These are phyloP conservation scores for Brachypteracias leptosomus DNA, from an alignment of 2,113 vertebrate species.

Conservation along the genomic window DNA sequence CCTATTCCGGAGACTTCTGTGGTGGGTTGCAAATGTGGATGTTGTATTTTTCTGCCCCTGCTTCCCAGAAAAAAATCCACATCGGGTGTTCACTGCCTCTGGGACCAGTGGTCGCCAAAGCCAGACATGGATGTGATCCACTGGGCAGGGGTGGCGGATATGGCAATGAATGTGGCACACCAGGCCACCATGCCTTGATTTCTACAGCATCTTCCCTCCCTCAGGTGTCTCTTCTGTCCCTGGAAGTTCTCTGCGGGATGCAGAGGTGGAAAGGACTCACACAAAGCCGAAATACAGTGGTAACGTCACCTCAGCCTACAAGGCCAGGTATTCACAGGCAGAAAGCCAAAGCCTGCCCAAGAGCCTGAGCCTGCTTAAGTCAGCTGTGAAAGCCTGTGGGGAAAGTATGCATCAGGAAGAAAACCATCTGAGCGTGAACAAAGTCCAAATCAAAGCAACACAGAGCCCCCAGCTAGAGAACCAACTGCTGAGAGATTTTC, in stretches of 20 bases:
- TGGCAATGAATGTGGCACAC: accelerated
- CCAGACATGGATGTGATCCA: not conserved
- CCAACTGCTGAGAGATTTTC: not conserved
- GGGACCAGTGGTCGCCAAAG: not conserved
- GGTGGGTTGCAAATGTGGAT: not conserved
- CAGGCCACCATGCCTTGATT: not conserved
- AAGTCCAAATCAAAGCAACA: not conserved
- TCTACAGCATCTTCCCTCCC: not conserved
- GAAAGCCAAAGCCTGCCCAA: not conserved
- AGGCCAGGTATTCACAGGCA: accelerated
- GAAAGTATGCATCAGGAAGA: not conserved
- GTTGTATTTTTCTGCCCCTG: not conserved
- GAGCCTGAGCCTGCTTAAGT: not conserved
- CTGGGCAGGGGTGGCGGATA: not conserved
- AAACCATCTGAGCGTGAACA: not conserved
- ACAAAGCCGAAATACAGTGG: not conserved
- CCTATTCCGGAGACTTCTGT: not conserved
- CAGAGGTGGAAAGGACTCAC: not conserved
- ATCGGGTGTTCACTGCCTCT: not conserved
- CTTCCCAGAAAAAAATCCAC: not conserved
- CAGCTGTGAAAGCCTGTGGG: not conserved
- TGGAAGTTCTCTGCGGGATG: not conserved
- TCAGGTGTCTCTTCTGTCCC: not conserved
- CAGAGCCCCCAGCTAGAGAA: not conserved
- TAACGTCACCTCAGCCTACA: not conserved